Conservation (phyloP, 2,113 vertebrate genomes). For the Tiliqua scincoides region DNA sequence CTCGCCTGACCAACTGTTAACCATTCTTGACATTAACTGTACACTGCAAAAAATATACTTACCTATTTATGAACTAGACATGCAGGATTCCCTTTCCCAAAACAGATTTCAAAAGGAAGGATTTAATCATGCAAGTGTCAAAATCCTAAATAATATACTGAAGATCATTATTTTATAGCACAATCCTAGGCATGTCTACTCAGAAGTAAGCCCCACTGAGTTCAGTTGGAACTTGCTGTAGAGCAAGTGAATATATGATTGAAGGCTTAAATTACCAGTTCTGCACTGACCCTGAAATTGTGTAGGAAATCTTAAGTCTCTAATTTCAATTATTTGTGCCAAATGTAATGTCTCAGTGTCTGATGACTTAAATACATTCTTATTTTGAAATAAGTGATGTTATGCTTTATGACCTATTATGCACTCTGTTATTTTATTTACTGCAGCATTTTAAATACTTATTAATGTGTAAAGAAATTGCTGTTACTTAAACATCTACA, state of each 20-base stretch:
- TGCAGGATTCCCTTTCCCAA: not conserved
- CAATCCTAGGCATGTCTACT: too few species aligned
- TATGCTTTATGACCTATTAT: constrained; percentile 39
- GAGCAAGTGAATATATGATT: too few species aligned
- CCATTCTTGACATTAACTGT: not conserved
- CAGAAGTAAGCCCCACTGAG: too few species aligned
- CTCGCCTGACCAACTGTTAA: not conserved
- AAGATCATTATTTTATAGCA: not conserved
- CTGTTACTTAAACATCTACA: constrained; percentile 24
- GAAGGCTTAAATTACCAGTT: not conserved
- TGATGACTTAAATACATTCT: constrained; percentile 26
- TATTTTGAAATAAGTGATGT: constrained; percentile 52
- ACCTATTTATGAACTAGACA: not conserved
- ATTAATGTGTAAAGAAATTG: constrained; percentile 38
- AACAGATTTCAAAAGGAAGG: not conserved
- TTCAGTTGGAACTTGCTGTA: too few species aligned
- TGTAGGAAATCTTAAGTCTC: constrained; percentile 19
- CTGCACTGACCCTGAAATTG: constrained; percentile 3
- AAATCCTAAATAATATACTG: constrained; percentile 6
- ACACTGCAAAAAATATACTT: not conserved
- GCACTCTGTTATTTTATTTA: constrained; percentile 38
- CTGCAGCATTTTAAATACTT: constrained; percentile 18
- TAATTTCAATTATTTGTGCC: constrained; percentile 40
- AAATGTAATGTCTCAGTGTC: constrained; percentile 29
- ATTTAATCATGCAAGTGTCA: not conserved